phyloP scores from a whole-genome alignment of 2,888 invertebrate species.

The Lithophane socia region DNA sequence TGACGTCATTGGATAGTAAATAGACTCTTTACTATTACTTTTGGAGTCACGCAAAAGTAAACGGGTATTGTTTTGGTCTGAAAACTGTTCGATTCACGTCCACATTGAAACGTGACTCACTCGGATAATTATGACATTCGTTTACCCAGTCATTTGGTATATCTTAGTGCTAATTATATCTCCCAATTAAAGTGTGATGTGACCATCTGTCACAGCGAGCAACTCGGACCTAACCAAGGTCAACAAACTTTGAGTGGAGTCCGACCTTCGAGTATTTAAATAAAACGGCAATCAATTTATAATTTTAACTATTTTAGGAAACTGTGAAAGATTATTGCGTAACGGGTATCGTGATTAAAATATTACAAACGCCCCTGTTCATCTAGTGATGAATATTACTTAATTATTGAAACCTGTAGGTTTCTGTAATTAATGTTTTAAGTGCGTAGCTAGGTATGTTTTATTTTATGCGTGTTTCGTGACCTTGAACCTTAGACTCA shows the following conservation, averaged over 20 bases:
- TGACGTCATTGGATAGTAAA: constrained; percentile 31
- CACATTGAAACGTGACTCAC: constrained; percentile 61
- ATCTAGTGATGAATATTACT: constrained; percentile 35
- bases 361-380: constrained; percentile 17
- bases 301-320: constrained; percentile 62
- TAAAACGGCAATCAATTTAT: constrained; percentile 60
- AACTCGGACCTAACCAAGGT: constrained; percentile 66
- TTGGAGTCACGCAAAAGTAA: constrained; percentile 19
- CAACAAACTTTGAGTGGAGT: constrained; percentile 65
- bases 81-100: constrained; percentile 30
- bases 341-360: constrained; percentile 38
- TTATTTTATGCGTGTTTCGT: constrained; percentile 21
- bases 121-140: constrained; percentile 50
- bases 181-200: constrained; percentile 58
- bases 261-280: constrained; percentile 71
- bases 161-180: constrained; percentile 64
- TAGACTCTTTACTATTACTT: constrained; percentile 27
- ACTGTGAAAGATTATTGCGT: constrained; percentile 46
- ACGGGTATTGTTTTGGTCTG: constrained; percentile 16
- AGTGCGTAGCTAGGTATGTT: constrained; percentile 12
- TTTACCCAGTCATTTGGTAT: constrained; percentile 52
- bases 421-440: constrained; percentile 3
- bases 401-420: constrained; percentile 9
- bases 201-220: constrained; percentile 52
- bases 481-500: constrained; percentile 11